A percentile compares a stretch with the other conserved stretches of the same genome.
These are phyloP conservation scores for Aplidium turbinatum DNA, from an alignment of 23 tunicate species.

Conservation along the genomic window DNA sequence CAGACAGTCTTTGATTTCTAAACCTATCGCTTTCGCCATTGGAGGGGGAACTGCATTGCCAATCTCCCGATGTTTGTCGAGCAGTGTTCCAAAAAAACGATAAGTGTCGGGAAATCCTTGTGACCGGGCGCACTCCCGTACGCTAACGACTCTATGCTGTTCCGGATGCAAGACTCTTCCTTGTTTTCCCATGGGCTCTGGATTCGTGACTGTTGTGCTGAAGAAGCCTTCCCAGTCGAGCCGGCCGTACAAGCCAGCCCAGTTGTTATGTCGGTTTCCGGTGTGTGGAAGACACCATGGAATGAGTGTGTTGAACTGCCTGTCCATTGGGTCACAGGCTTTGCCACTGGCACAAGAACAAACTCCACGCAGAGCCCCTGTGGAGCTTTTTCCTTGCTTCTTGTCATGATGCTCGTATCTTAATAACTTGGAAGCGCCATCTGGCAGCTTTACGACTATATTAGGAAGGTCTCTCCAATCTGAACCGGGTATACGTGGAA, in stretches of 20 bases:
- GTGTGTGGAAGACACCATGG: slow-evolving; percentile 94
- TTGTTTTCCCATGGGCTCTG: slow-evolving; percentile 96
- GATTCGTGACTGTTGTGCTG: slow-evolving; percentile 86
- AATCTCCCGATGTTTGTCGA: slow-evolving; percentile 77
- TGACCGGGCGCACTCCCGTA: slow-evolving; percentile 90
- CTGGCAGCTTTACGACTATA: slow-evolving; percentile 58
- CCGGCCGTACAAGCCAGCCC: slow-evolving; percentile 93
- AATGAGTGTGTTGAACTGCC: slow-evolving; percentile 78
- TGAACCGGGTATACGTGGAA: slow-evolving; percentile 75
- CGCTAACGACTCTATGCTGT: slow-evolving; percentile 81
- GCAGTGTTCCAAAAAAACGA: slow-evolving; percentile 68
- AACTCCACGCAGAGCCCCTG: slow-evolving; percentile 81
- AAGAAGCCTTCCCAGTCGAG: slow-evolving; percentile 86
- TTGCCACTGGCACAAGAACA: slow-evolving; percentile 66
- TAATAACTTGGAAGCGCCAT: slow-evolving; percentile 62
- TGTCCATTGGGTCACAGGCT: slow-evolving; percentile 77
- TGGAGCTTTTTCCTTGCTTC: slow-evolving; percentile 71
- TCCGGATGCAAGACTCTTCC: slow-evolving; percentile 91
- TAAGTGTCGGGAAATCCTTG: slow-evolving; percentile 96
- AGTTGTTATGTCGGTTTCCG: slow-evolving; percentile 83
- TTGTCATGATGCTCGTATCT: slow-evolving; percentile 75
- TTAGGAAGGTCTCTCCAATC: slow-evolving; percentile 97
- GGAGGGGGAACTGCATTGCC: slow-evolving; percentile 98
- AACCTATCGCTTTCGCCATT: slow-evolving; percentile 90
- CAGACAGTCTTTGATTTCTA: slow-evolving; percentile 73